Conservation (phyloP, 2,888 invertebrate species). For the Cyaniris semiargus region DNA sequence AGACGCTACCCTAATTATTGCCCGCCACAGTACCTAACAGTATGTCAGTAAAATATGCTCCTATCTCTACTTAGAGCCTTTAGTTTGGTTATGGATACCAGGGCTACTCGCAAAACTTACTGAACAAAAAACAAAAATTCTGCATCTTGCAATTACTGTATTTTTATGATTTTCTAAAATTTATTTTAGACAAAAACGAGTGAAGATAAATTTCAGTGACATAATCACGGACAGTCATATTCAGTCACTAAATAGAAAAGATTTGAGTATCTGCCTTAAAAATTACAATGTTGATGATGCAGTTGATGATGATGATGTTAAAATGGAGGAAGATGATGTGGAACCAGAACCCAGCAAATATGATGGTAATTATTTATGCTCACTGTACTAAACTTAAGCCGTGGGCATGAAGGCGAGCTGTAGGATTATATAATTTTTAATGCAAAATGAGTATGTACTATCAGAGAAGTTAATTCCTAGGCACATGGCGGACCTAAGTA, state of each 20-base stretch:
- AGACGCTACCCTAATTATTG: too few relatives aligned
- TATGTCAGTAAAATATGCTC: conserved; percentile 32
- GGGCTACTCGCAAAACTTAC: too few relatives aligned
- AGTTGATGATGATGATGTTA: conserved; percentile 51
- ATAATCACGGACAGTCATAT: conserved; percentile 65
- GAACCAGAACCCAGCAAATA: conserved; percentile 68
- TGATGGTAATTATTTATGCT: conserved; percentile 55
- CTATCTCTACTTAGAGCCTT: too few relatives aligned
- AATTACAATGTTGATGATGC: conserved; percentile 54
- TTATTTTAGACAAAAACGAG: conserved; percentile 62
- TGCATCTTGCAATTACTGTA: not conserved
- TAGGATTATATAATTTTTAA: too few relatives aligned
- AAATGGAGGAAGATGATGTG: conserved; percentile 46
- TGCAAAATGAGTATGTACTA: too few relatives aligned
- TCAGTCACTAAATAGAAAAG: conserved; percentile 58
- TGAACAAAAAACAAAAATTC: not conserved
- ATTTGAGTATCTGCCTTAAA: conserved; percentile 64
- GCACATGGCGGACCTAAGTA: too few relatives aligned
- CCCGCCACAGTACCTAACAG: too few relatives aligned
- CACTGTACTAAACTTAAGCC: not conserved
- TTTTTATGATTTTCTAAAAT: conserved; percentile 7
- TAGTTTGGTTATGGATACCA: too few relatives aligned
- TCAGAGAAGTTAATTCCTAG: too few relatives aligned
- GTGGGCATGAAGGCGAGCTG: too few relatives aligned
- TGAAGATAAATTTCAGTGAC: conserved; percentile 63